These are phyloP conservation scores for Fundulus diaphanus DNA, from an alignment of 2,797 vertebrate genomes.

Conservation along the genomic window DNA sequence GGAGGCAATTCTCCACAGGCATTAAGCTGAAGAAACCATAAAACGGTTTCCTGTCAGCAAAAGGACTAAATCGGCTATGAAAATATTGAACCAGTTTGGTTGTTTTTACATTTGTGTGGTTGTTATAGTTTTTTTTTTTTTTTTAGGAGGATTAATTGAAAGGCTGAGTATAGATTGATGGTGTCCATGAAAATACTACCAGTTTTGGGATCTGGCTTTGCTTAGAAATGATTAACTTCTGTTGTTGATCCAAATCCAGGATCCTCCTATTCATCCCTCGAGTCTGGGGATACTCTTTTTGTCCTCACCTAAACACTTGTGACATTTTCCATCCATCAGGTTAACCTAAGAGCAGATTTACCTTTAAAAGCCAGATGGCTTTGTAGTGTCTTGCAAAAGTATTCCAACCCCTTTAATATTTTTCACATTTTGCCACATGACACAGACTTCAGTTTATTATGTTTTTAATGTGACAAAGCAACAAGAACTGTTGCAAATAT, in stretches of 20 bases:
- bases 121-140: background rate
- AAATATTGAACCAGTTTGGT: conserved; percentile 9
- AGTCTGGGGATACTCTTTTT: conserved; percentile 11
- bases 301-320: conserved; percentile 29
- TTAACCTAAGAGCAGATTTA: conserved; percentile 13
- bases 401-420: background rate
- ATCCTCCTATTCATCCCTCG: background rate
- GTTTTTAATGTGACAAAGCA: background rate
- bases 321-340: conserved; percentile 13
- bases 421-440: background rate
- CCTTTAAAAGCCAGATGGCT: background rate
- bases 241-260: background rate
- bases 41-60: conserved; percentile 19
- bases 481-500: background rate
- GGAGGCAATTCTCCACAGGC: conserved; percentile 32
- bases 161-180: background rate
- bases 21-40: conserved; percentile 32
- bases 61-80: background rate
- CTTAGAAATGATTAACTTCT: background rate
- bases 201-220: background rate
- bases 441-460: background rate
- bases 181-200: background rate
- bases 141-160: background rate
- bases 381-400: background rate
- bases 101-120: background rate